Evolutionary conservation across 2,113 vertebrate species (phyloP), one percentile per base, ranked within the genome.

Genomic region (Cynocephalus volans): DNA sequence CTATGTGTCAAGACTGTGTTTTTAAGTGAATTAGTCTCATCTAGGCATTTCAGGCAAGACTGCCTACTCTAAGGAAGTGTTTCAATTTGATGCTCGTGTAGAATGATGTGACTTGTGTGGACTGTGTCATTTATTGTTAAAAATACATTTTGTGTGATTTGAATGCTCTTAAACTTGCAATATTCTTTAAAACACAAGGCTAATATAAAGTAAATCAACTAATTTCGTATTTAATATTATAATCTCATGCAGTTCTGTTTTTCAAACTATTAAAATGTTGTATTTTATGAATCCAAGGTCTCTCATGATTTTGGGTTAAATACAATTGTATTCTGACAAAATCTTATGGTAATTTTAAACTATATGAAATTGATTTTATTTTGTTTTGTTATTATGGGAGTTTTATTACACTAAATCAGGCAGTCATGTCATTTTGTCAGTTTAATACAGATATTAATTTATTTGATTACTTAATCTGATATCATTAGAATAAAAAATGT

Each of bases 381-480:
- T 41, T 41, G 41, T 4, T 41, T 41, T 76, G 28, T 15, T 17
- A 73, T 87, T 64, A 31, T 90, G 36, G 33, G 41, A 85, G 65
- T 84, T 87, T 90, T 69, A 45, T 83, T 86, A 67, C 4, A 48
- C 13, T 75, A 36, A 60, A 75, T 76, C 24, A 76, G 64, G 19
- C 2, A 72, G 14, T 92, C 64, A 65, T 36, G 4, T 88, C 31
- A 36, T 41, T 81, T 79, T 79, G 28, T 80, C 41, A 83, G 1
- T 41, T 76, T 95, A 93, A 86, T 85, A 65, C 58, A 73, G 45
- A 36, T 67, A 23, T 56, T 65, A 64, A 84, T 85, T 90, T 64
- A 33, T 48, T 92, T 89, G 41, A 15, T 2, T 82, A 50, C 17
- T 90, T 92, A 65, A 77, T 77, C 19, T 54, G 28, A 83, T 58